These are phyloP conservation scores for Pseudomyrmex flavicornis DNA, from an alignment of 1,140 invertebrate genomes.

Conservation along the genomic window DNA sequence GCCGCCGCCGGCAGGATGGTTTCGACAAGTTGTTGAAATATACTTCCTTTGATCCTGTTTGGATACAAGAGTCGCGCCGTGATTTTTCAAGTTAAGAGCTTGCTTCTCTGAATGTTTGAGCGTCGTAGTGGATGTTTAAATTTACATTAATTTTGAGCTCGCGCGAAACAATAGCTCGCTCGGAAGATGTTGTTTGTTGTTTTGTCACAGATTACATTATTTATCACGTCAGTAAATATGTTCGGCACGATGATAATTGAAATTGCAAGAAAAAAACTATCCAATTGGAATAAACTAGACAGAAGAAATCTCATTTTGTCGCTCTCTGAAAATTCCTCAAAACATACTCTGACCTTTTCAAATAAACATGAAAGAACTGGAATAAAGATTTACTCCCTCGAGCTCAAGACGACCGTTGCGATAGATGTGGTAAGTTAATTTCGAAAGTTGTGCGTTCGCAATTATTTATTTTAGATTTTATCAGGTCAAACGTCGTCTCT, in stretches of 20 bases:
- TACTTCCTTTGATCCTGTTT: conserved; percentile 30
- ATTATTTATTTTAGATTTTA: conserved; percentile 5
- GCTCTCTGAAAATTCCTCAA: not conserved
- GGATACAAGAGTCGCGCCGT: not conserved
- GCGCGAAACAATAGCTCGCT: too few species aligned
- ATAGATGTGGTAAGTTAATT: not conserved
- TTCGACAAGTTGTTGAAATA: conserved; percentile 16
- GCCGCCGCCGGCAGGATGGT: not conserved
- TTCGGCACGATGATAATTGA: not conserved
- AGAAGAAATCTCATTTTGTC: not conserved
- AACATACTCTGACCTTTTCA: not conserved
- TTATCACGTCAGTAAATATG: not conserved
- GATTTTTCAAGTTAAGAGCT: not conserved
- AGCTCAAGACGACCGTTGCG: not conserved
- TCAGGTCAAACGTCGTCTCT: not conserved
- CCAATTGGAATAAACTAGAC: not conserved
- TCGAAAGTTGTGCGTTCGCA: not conserved
- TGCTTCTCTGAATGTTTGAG: not conserved
- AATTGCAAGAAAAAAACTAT: not conserved
- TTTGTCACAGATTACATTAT: not conserved
- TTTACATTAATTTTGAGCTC: not conserved
- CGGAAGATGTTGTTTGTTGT: too few species aligned
- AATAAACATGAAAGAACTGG: not conserved
- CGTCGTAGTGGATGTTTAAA: conserved; percentile 16
- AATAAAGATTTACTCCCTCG: conserved; percentile 4